Evolutionary conservation across 1,140 invertebrate species (phyloP), one percentile per base, ranked within the genome.

Genomic region (Helicoverpa zea): DNA sequence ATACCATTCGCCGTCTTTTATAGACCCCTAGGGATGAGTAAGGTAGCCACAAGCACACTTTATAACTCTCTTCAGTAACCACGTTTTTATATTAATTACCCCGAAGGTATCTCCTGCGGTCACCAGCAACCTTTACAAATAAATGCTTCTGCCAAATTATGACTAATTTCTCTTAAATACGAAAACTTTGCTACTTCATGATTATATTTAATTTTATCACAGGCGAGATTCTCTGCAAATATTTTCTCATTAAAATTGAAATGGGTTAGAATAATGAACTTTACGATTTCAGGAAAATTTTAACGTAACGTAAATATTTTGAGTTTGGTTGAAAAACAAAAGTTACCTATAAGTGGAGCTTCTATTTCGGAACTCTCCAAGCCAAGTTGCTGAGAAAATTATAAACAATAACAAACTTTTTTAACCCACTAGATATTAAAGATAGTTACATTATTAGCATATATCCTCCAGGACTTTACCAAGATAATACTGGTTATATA

Each of bases 221-320:
- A n/a, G n/a, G 3, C 68, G 7, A 73, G 43, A 35, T 56, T 56
- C 68, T 73, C 68, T 16, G 30, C 9, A 73, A 73, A 73, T 73
- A 73, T 73, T 73, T 73, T 73, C 52, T 13, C 14, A 72, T 54
- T 56, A 73, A n/a, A 72, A 72, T 72, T 73, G 68, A 56, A 56
- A 70, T 30, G 13, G 51, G 51, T 73, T 73, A 56, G 23, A 73
- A 73, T 56, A 73, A 35, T 73, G 9, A 73, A 73, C 51, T 73
- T 56, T 23, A 35, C 29, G 10, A 73, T 54, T 54, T 72, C 49
- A 5, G 23, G 43, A 18, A 54, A 43, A 54, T 73, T 73, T 72
- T 56, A 73, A 56, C 51, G 52, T n/a, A 73, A 56, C n/a, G 35
- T 73, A 30, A 73, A 73, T 56, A 73, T 56, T 56, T 73, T 30